These are phyloP conservation scores for Corvus cornix DNA, from an alignment of 2,113 vertebrate species.

Conservation along the genomic window DNA sequence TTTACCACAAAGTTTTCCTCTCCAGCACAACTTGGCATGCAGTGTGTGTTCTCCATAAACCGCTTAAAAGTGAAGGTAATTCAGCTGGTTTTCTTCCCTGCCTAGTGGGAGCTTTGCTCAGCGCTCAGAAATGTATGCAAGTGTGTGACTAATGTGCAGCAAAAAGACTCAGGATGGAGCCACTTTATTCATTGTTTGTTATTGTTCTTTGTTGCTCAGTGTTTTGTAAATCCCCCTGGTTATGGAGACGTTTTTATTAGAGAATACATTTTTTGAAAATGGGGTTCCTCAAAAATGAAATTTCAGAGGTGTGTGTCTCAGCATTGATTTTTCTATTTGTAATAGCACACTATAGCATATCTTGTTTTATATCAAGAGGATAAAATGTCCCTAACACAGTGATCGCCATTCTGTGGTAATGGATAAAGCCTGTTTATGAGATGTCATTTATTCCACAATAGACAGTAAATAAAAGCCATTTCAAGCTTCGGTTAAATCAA, in stretches of 20 bases:
- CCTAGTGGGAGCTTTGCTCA: slow-evolving; percentile 12
- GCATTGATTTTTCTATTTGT: slow-evolving; percentile 91
- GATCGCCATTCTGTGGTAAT: slow-evolving; percentile 83
- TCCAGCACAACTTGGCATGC: slow-evolving; percentile 26
- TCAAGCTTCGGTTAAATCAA: slow-evolving; percentile 93
- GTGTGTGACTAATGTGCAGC: slow-evolving; percentile 51
- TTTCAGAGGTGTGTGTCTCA: slow-evolving; percentile 83
- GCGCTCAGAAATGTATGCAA: slow-evolving; percentile 55
- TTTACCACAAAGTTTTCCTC: slow-evolving; percentile 14
- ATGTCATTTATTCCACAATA: slow-evolving; percentile 90
- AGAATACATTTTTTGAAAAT: slow-evolving; percentile 75
- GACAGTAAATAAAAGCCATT: slow-evolving; percentile 97
- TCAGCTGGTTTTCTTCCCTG: slow-evolving; percentile 44
- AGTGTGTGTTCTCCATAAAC: background rate
- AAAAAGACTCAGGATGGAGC: slow-evolving; percentile 57
- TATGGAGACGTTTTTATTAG: slow-evolving; percentile 80
- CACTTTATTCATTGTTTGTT: slow-evolving; percentile 73
- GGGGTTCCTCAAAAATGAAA: slow-evolving; percentile 80
- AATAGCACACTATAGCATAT: slow-evolving; percentile 79
- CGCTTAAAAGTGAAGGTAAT: slow-evolving; percentile 54
- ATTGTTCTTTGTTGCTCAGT: slow-evolving; percentile 68
- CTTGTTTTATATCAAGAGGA: slow-evolving; percentile 84
- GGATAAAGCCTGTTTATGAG: slow-evolving; percentile 89
- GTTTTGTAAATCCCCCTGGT: slow-evolving; percentile 76
- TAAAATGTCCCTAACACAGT: slow-evolving; percentile 84